Evolutionary conservation across 37 sponge, comb jelly and placozoan species (phyloP).

Genomic region (Beroe ovata): DNA sequence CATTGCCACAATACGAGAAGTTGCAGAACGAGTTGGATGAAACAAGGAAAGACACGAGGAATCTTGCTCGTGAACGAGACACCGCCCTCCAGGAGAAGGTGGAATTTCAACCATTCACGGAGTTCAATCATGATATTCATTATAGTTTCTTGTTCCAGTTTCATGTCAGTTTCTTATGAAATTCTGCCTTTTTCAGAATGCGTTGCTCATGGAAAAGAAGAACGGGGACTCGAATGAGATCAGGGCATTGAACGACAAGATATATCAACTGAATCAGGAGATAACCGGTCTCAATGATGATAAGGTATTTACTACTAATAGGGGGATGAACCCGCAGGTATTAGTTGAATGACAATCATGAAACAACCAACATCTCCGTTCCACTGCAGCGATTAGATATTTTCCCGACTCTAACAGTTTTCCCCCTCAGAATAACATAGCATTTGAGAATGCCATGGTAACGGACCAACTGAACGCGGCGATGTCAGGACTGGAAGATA

Average conservation of each 20-base stretch:
- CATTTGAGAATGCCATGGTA: conserved; percentile 63
- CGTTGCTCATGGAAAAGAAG: conserved; percentile 17
- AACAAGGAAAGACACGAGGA: conserved; percentile 15
- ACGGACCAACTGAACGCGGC: conserved; percentile 56
- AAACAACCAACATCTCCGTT: too few species aligned
- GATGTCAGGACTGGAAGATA: not conserved
- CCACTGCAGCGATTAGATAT: too few species aligned
- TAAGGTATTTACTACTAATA: too few species aligned
- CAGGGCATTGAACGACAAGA: conserved; percentile 8
- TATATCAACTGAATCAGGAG: conserved; percentile 40
- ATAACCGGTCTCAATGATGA: conserved; percentile 22
- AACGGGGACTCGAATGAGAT: conserved; percentile 13
- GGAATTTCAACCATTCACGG: too few species aligned
- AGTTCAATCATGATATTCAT: too few species aligned
- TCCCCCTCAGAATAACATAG: conserved; percentile 64
- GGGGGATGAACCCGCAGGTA: too few species aligned
- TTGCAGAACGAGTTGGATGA: conserved; percentile 38
- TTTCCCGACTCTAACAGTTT: too few species aligned
- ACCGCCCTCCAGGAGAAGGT: conserved; percentile 59
- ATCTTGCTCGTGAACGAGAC: conserved; percentile 5
- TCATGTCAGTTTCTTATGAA: too few species aligned
- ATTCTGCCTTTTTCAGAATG: too few species aligned
- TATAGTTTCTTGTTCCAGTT: too few species aligned
- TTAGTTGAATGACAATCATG: too few species aligned
- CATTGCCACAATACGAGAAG: conserved; percentile 52